Conservation (phyloP, 2,113 vertebrate genomes). For the Peromyscus polionotus region DNA sequence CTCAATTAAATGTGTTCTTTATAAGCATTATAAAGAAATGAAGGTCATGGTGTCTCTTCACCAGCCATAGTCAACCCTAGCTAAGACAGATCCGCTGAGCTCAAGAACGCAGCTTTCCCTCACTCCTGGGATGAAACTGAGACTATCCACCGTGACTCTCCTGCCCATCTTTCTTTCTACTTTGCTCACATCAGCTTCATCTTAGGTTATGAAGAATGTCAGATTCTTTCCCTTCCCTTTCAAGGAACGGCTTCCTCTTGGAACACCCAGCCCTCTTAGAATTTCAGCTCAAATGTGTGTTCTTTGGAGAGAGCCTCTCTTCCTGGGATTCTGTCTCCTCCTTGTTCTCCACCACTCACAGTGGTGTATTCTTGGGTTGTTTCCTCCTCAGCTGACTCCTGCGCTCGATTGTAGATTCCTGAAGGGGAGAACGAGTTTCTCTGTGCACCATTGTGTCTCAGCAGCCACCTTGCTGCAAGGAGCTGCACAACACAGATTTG, state of each 20-base stretch:
- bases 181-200: not conserved
- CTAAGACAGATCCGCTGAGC: not conserved
- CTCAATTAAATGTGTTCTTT: too few relatives aligned
- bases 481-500: not conserved
- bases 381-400: not conserved
- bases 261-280: not conserved
- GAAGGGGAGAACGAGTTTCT: not conserved
- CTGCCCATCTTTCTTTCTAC: not conserved
- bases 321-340: not conserved
- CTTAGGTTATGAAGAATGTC: not conserved
- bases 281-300: not conserved
- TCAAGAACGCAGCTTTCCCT: not conserved
- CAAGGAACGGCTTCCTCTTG: not conserved
- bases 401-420: not conserved
- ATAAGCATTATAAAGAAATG: too few relatives aligned
- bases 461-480: not conserved
- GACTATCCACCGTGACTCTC: not conserved
- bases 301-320: not conserved
- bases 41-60: too few relatives aligned
- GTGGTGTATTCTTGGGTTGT: not conserved
- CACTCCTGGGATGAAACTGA: not conserved
- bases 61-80: too few relatives aligned
- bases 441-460: not conserved
- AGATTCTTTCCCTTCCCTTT: not conserved
- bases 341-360: not conserved